These are phyloP conservation scores for Whitmania pigra DNA, from an alignment of 1,140 invertebrate species.

Conservation along the genomic window DNA sequence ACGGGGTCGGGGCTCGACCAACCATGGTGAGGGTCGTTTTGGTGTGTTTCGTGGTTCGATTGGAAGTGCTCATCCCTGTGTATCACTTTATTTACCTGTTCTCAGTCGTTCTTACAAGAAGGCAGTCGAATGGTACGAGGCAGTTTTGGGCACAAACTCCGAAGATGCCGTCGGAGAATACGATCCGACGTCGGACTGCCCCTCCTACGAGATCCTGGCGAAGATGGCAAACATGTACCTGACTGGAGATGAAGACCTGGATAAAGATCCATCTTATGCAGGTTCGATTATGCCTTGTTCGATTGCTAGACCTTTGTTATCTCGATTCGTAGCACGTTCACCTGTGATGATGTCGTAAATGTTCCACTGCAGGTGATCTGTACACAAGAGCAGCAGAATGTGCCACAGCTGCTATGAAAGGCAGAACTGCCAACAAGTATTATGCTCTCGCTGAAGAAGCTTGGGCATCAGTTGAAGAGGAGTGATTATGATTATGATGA, in stretches of 20 bases:
- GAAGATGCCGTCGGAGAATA: slow-evolving; percentile 44
- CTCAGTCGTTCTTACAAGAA: slow-evolving; percentile 37
- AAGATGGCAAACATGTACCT: slow-evolving; percentile 46
- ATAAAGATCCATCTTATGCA: slow-evolving; percentile 43
- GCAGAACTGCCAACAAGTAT: slow-evolving; percentile 48
- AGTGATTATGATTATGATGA: slow-evolving; percentile 15
- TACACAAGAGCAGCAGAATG: slow-evolving; percentile 48
- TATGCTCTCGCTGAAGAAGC: slow-evolving; percentile 48
- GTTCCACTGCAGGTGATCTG: slow-evolving; percentile 39
- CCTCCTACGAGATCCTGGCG: slow-evolving; percentile 43
- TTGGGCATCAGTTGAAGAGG: slow-evolving; percentile 31
- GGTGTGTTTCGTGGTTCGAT: not conserved
- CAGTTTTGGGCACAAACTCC: slow-evolving; percentile 39
- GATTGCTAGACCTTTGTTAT: not conserved
- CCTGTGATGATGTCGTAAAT: not conserved
- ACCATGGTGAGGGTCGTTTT: slow-evolving; percentile 36
- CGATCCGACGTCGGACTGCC: slow-evolving; percentile 40
- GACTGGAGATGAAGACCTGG: slow-evolving; percentile 43
- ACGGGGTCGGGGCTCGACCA: slow-evolving; percentile 41
- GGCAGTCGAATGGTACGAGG: slow-evolving; percentile 44
- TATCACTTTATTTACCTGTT: not conserved
- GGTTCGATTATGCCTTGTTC: slow-evolving; percentile 35
- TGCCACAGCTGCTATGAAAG: slow-evolving; percentile 49
- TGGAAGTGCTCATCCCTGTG: not conserved
- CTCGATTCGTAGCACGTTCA: not conserved